Evolutionary conservation across 2,113 vertebrate genomes (phyloP).

Genomic region (Paralichthys olivaceus): DNA sequence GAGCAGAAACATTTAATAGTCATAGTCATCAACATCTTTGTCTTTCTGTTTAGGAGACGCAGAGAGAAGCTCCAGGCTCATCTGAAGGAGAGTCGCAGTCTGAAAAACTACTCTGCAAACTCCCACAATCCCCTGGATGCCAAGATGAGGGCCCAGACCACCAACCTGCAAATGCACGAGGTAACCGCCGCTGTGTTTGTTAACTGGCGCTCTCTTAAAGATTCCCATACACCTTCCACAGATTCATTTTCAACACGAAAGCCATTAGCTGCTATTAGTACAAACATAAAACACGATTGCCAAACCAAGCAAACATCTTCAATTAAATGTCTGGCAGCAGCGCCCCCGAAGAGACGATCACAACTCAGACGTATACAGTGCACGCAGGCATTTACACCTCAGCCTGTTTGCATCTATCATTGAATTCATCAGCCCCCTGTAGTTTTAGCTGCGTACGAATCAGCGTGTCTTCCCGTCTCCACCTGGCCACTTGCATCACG

Average conservation of each 20-base stretch:
- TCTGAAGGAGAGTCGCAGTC: constrained; percentile 90
- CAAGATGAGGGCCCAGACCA: constrained; percentile 84
- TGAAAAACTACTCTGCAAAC: constrained; percentile 91
- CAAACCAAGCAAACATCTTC: neutral
- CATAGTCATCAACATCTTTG: too few relatives aligned
- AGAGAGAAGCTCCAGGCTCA: constrained; percentile 95
- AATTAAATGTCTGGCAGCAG: neutral
- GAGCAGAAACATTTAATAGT: too few relatives aligned
- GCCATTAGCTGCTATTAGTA: neutral
- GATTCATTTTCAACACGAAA: too few relatives aligned
- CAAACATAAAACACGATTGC: neutral
- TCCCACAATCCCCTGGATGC: constrained; percentile 78
- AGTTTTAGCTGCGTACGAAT: constrained; percentile 8
- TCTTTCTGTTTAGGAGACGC: constrained; percentile 84
- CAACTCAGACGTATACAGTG: constrained; percentile 1
- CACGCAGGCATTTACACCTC: neutral
- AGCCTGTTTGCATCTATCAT: neutral
- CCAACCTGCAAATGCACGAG: constrained; percentile 89
- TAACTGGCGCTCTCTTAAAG: neutral
- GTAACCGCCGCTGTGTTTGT: constrained; percentile 76
- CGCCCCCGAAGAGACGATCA: neutral
- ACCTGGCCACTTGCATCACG: constrained; percentile 30
- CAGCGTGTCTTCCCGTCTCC: constrained; percentile 10
- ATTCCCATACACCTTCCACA: neutral
- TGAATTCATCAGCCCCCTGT: constrained; percentile 13